phyloP scores from a whole-genome alignment of 2,797 vertebrate species.

The Cryptoprocta ferox region DNA sequence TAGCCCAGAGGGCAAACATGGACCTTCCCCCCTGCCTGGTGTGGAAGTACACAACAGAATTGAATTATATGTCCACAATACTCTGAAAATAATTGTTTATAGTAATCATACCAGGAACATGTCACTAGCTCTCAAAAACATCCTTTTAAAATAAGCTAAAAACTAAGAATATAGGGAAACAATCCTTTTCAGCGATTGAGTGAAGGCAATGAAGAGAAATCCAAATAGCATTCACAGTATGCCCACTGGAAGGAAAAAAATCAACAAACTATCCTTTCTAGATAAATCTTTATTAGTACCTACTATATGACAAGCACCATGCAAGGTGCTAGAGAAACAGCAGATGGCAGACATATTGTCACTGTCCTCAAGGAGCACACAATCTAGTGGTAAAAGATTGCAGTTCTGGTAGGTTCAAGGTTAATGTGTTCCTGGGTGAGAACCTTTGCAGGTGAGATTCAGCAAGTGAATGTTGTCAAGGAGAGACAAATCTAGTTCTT shows the following conservation, averaged over 20 bases:
- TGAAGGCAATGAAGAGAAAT: not conserved
- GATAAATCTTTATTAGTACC: not conserved
- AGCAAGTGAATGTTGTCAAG: not conserved
- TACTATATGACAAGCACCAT: not conserved
- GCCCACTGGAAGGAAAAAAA: not conserved
- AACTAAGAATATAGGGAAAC: not conserved
- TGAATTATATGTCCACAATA: not conserved
- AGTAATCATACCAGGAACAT: not conserved
- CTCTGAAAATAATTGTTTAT: not conserved
- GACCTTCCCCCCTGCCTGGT: not conserved
- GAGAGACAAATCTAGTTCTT: not conserved
- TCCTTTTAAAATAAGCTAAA: not conserved
- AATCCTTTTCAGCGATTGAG: no score
- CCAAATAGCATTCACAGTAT: not conserved
- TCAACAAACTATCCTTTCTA: not conserved
- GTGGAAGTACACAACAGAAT: not conserved
- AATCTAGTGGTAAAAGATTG: not conserved
- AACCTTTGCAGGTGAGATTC: not conserved
- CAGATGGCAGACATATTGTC: not conserved
- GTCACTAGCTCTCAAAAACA: not conserved
- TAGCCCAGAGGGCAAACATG: not conserved
- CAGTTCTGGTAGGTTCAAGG: not conserved
- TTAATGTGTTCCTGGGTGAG: not conserved
- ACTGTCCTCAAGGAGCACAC: not conserved
- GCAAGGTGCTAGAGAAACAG: not conserved